Conservation (phyloP, 2,888 invertebrate species). For the Cataglyphis cursor region DNA sequence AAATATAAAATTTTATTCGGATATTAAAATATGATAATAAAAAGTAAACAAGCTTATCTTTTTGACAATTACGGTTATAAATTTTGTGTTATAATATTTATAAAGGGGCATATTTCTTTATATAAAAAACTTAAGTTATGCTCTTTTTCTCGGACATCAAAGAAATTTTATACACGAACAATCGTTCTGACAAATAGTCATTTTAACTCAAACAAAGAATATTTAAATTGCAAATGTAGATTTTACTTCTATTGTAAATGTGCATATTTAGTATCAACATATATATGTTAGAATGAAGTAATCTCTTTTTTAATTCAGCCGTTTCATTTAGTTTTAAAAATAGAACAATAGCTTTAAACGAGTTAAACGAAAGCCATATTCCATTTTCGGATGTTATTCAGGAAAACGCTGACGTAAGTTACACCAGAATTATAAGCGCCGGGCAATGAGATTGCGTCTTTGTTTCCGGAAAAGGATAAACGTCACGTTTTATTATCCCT, state of each 20-base stretch:
- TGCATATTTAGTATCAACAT: constrained; percentile 30
- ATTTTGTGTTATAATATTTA: not conserved
- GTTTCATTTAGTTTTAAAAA: constrained; percentile 31
- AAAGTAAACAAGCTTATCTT: not conserved
- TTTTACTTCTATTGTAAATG: constrained; percentile 24
- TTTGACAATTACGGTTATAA: not conserved
- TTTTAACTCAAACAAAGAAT: constrained; percentile 7
- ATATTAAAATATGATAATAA: not conserved
- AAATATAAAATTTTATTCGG: constrained; percentile 1
- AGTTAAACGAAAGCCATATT: constrained; percentile 45
- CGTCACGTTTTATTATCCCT: constrained; percentile 45
- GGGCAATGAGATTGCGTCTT: constrained; percentile 33
- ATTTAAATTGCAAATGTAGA: constrained; percentile 11
- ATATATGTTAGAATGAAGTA: not conserved
- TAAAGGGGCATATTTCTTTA: not conserved
- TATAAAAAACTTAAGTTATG: not conserved
- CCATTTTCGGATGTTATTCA: constrained; percentile 35
- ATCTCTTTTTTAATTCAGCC: constrained; percentile 35
- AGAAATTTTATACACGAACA: not conserved
- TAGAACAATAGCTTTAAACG: constrained; percentile 46
- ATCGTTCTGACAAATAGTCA: constrained; percentile 15
- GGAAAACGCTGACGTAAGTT: constrained; percentile 51
- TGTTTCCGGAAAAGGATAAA: constrained; percentile 48
- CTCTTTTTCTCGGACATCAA: not conserved
- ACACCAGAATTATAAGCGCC: constrained; percentile 42